A percentile compares a stretch with the other conserved stretches of the same genome.
These are phyloP conservation scores for Cynodonichthys magdalenae DNA, from an alignment of 2,797 vertebrate species.

Conservation along the genomic window DNA sequence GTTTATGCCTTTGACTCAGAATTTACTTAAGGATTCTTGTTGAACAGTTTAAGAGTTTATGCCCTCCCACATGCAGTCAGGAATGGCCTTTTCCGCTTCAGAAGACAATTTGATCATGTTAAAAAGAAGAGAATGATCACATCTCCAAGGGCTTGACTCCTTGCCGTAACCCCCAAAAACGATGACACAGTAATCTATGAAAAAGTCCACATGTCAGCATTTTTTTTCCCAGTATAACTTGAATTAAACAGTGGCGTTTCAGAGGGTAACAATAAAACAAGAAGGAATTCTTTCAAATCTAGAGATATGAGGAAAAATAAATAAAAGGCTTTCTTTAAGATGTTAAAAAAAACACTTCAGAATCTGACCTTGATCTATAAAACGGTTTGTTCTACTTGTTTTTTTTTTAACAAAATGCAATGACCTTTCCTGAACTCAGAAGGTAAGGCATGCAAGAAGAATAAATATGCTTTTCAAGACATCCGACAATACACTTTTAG, in stretches of 20 bases:
- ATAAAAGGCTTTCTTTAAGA: neutral
- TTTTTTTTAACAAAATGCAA: neutral
- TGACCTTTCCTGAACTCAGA: slow-evolving; percentile 5
- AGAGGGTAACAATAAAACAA: slow-evolving; percentile 36
- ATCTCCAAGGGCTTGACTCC: slow-evolving; percentile 75
- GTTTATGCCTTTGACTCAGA: slow-evolving; percentile 5
- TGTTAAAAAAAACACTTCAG: slow-evolving; percentile 19
- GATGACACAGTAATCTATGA: slow-evolving; percentile 71
- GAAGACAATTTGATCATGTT: slow-evolving; percentile 62
- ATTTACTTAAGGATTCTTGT: slow-evolving; percentile 33
- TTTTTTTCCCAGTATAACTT: slow-evolving; percentile 50
- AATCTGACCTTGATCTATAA: slow-evolving; percentile 6
- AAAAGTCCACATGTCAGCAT: slow-evolving; percentile 60
- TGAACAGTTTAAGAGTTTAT: slow-evolving; percentile 31
- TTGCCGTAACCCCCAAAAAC: slow-evolving; percentile 58
- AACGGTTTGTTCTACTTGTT: slow-evolving; percentile 3
- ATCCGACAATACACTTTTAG: neutral
- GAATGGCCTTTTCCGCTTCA: slow-evolving; percentile 22
- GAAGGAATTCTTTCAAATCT: slow-evolving; percentile 14
- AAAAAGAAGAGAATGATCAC: slow-evolving; percentile 60
- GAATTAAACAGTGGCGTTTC: slow-evolving; percentile 55
- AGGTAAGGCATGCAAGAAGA: neutral
- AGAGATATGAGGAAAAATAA: neutral
- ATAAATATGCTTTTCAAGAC: slow-evolving; percentile 7
- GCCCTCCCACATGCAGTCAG: slow-evolving; percentile 19